A percentile compares a stretch with the other conserved stretches of the same genome.
These are phyloP conservation scores for Carapus acus DNA, from an alignment of 2,797 vertebrate genomes.

Conservation along the genomic window DNA sequence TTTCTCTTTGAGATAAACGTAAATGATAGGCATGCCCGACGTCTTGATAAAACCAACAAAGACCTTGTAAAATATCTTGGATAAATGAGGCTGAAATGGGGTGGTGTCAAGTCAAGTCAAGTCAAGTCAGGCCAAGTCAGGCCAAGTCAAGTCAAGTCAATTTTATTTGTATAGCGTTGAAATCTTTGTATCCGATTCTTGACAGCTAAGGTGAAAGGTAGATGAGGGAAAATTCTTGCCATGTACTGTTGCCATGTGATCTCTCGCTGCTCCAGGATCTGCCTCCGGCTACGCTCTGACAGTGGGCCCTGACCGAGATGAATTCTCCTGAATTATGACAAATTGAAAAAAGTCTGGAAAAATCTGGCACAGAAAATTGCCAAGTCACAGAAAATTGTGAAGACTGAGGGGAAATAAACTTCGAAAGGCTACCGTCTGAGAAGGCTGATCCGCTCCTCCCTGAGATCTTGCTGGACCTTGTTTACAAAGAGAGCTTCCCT, in stretches of 20 bases:
- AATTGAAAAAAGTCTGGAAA: too few relatives aligned
- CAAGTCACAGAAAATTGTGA: too few relatives aligned
- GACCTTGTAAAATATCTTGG: slow-evolving; percentile 45
- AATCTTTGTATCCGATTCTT: too few relatives aligned
- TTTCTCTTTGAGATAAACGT: slow-evolving; percentile 3
- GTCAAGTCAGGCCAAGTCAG: slow-evolving; percentile 1
- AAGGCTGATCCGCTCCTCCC: slow-evolving; percentile 72
- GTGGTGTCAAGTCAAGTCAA: slow-evolving; percentile 43
- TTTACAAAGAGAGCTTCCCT: slow-evolving; percentile 81
- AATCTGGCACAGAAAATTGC: too few relatives aligned
- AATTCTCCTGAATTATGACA: slow-evolving; percentile 71
- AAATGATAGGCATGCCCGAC: background rate
- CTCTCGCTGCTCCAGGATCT: slow-evolving; percentile 71
- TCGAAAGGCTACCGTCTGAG: slow-evolving; percentile 70
- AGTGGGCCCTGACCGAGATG: slow-evolving; percentile 75
- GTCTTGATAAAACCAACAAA: slow-evolving; percentile 36
- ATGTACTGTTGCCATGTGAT: slow-evolving; percentile 64
- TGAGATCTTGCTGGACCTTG: slow-evolving; percentile 69
- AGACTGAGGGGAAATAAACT: background rate
- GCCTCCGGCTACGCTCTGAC: slow-evolving; percentile 60
- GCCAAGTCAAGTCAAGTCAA: too few relatives aligned
- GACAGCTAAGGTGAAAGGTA: too few relatives aligned
- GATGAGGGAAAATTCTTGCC: slow-evolving; percentile 62
- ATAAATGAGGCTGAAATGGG: slow-evolving; percentile 36
- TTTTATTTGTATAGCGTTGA: background rate